phyloP scores from a whole-genome alignment of 2,888 invertebrate genomes.

The Drosophila fulvimacula region DNA sequence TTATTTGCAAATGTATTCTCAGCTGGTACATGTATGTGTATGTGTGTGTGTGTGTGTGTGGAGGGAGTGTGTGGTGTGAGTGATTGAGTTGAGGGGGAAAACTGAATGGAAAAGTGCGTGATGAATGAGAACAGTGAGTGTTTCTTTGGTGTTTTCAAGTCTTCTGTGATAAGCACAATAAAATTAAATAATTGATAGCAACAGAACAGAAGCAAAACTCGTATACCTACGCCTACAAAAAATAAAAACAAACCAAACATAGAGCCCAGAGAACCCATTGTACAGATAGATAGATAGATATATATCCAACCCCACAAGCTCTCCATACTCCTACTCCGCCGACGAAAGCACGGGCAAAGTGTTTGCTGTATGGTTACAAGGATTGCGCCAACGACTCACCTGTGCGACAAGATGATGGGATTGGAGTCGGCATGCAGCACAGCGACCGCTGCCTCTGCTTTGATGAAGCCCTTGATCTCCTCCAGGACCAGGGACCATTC shows the following conservation, averaged over 20 bases:
- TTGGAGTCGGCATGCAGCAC: conserved; percentile 95
- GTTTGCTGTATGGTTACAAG: conserved; percentile 48
- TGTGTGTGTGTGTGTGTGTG: conserved; percentile 13
- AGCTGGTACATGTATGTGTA: conserved; percentile 1
- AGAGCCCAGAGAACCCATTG: conserved; percentile 31
- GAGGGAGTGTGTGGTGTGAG: conserved; percentile 13
- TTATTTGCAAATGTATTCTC: background rate
- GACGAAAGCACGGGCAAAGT: conserved; percentile 85
- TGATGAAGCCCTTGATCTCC: conserved; percentile 97
- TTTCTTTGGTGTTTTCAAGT: conserved; percentile 80
- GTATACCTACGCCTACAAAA: conserved; percentile 71
- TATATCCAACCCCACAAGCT: conserved; percentile 70
- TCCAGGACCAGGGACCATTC: conserved; percentile 98
- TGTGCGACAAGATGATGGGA: conserved; percentile 94
- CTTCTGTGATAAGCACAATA: conserved; percentile 84
- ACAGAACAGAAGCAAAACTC: conserved; percentile 76
- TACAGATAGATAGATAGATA: conserved; percentile 6
- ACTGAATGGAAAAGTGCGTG: conserved; percentile 73
- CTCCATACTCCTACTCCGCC: conserved; percentile 82
- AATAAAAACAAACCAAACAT: conserved; percentile 23
- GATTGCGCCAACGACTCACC: conserved; percentile 86
- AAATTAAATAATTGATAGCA: conserved; percentile 72
- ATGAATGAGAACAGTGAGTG: conserved; percentile 77
- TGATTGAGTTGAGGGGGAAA: conserved; percentile 31
- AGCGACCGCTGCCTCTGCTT: conserved; percentile 95